phyloP scores from a whole-genome alignment of 1,140 invertebrate species.

The Nasonia giraulti region DNA sequence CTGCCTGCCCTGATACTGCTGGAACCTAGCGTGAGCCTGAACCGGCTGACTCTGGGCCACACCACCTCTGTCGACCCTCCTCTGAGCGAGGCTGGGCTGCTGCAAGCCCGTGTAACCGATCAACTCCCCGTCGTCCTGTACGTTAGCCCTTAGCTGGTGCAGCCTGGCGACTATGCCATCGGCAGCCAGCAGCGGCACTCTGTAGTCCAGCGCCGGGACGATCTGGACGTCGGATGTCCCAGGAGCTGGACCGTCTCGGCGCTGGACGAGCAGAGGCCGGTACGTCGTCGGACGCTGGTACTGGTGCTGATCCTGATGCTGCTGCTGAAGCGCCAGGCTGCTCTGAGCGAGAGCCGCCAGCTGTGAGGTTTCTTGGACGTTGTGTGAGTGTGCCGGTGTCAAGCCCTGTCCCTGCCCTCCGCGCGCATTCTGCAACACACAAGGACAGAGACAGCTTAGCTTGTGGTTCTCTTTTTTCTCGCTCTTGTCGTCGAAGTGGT shows the following conservation, averaged over 20 bases:
- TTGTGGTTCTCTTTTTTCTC: background rate
- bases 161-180: slow-evolving; percentile 18
- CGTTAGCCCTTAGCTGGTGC: slow-evolving; percentile 41
- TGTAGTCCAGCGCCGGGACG: slow-evolving; percentile 66
- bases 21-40: slow-evolving; percentile 61
- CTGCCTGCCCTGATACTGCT: slow-evolving; percentile 60
- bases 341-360: background rate
- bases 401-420: slow-evolving; percentile 71
- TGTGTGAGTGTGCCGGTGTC: slow-evolving; percentile 58
- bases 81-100: background rate
- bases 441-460: slow-evolving; percentile 72
- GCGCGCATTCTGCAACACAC: slow-evolving; percentile 74
- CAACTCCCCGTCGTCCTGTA: slow-evolving; percentile 49
- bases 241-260: slow-evolving; percentile 35
- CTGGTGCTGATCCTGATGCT: slow-evolving; percentile 52
- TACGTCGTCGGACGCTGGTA: slow-evolving; percentile 69
- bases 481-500: background rate
- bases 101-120: slow-evolving; percentile 33
- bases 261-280: slow-evolving; percentile 64
- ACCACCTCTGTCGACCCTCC: background rate
- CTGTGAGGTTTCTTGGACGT: slow-evolving; percentile 58
- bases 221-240: slow-evolving; percentile 57
- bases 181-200: slow-evolving; percentile 56
- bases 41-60: slow-evolving; percentile 22
- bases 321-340: slow-evolving; percentile 48